These are phyloP conservation scores for Agonopterix alstromeriana DNA, from an alignment of 2,888 invertebrate genomes.

Conservation along the genomic window DNA sequence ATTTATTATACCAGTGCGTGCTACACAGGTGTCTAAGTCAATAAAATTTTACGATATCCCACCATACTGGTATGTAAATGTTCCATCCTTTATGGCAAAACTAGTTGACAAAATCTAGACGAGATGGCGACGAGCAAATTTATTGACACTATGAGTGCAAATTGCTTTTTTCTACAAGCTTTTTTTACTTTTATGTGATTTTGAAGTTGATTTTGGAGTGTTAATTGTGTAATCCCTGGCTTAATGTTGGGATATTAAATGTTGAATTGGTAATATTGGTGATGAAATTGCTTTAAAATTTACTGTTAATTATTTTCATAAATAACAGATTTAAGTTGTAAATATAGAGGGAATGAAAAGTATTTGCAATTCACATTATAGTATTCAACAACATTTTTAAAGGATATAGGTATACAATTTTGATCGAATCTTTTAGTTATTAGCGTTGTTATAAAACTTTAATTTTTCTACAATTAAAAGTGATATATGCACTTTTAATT, in stretches of 20 bases:
- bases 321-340: too few species aligned
- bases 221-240: not conserved
- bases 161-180: conserved; percentile 14
- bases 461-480: too few species aligned
- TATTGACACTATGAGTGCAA: conserved; percentile 26
- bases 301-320: too few species aligned
- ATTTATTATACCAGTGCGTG: conserved; percentile 56
- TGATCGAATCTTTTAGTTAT: too few species aligned
- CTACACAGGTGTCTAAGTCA: conserved; percentile 56
- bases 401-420: too few species aligned
- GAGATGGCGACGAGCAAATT: conserved; percentile 55
- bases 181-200: not conserved
- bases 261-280: not conserved
- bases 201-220: conserved; percentile 4
- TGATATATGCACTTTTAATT: too few species aligned
- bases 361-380: too few species aligned
- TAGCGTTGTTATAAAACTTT: too few species aligned
- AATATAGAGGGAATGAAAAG: too few species aligned
- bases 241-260: too few species aligned
- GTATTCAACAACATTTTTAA: too few species aligned
- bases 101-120: conserved; percentile 55
- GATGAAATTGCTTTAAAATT: too few species aligned
- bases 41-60: conserved; percentile 69
- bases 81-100: conserved; percentile 38
- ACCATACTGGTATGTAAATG: conserved; percentile 59